Base-by-base conservation (phyloP, 2,888 invertebrate genomes). In the Andrena flavipes region DNA sequence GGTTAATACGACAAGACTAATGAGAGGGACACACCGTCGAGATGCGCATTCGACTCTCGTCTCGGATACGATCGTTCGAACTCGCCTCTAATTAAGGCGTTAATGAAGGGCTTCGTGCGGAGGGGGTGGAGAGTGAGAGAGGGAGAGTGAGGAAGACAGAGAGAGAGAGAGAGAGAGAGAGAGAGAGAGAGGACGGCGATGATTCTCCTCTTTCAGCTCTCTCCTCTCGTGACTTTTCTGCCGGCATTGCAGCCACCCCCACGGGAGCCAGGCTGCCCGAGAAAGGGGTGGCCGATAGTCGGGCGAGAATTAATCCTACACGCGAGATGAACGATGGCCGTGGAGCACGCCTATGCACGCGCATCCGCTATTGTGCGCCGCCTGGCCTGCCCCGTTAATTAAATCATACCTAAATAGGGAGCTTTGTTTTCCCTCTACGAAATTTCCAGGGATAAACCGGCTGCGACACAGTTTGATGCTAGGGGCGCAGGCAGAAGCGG, bases 71-170 rank as follows among this genome's bases (percentile, higher is more conserved):
- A 82, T 83, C 68, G 76, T 62, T 62, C 80, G 76, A 59, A 80
- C 76, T 79, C 73, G 78, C 76, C 68, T 69, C 80, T 88, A 88
- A 88, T 88, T 88, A 88, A 79, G 79, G 67, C 85, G 84, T 81
- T 88, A 88, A 88, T 84, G 88, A 88, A 82, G 80, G 76, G 59
- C 79, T 74, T 76, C 73, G 54, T 16, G 5, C 16, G 42, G 42
- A 42, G 13, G 42, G 42, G 42, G 4, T 16, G 10, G 4, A 2
- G 35, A 10, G 33, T 2, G 29, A 29, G 29, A 29, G 29, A 29
- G 13, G 1, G 42, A 13, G 42, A 42, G 13, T 3, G 42, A 1
- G 42, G n/a, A n/a, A n/a, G n/a, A n/a, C n/a, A 5, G 42, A 13
- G 42, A 42, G 13, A 13, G 42, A 1, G 42, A 42, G 13, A 13